phyloP scores from a whole-genome alignment of 2,888 invertebrate species.

The Spicauda simplicius region DNA sequence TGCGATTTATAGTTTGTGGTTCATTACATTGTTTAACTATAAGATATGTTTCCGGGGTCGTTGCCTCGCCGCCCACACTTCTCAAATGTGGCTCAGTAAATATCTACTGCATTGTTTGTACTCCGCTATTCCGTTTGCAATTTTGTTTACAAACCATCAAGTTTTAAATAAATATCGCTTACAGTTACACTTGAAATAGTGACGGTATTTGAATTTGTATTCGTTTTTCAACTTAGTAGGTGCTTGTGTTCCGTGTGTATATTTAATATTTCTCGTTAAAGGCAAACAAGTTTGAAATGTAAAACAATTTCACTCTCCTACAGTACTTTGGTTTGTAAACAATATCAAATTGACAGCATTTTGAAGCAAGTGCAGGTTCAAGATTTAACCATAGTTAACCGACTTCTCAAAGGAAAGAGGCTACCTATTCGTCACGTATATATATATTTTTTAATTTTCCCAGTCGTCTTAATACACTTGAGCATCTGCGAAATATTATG shows the following conservation, averaged over 20 bases:
- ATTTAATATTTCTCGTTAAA: constrained; percentile 6
- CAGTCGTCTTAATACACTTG: too few species aligned
- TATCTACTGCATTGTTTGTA: constrained; percentile 52
- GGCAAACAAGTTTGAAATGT: background rate
- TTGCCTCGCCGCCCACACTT: constrained; percentile 63
- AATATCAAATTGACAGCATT: too few species aligned
- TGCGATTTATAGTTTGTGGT: constrained; percentile 49
- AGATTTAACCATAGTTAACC: too few species aligned
- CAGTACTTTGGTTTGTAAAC: too few species aligned
- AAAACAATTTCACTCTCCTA: background rate
- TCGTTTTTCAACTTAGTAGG: background rate
- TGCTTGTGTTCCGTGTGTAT: constrained; percentile 10
- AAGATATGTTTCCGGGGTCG: constrained; percentile 63
- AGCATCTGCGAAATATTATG: too few species aligned
- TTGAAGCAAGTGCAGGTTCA: too few species aligned
- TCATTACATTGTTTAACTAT: constrained; percentile 47
- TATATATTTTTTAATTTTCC: too few species aligned
- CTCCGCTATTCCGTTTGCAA: constrained; percentile 41
- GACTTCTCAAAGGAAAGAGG: too few species aligned
- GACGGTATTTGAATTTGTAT: constrained; percentile 16
- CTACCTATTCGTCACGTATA: too few species aligned
- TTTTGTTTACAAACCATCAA: constrained; percentile 41
- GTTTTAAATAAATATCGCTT: constrained; percentile 34
- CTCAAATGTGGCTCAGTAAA: constrained; percentile 62
- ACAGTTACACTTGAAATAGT: constrained; percentile 14